Conservation (phyloP, 1,140 invertebrate genomes). For the Zelostemma sp. region DNA sequence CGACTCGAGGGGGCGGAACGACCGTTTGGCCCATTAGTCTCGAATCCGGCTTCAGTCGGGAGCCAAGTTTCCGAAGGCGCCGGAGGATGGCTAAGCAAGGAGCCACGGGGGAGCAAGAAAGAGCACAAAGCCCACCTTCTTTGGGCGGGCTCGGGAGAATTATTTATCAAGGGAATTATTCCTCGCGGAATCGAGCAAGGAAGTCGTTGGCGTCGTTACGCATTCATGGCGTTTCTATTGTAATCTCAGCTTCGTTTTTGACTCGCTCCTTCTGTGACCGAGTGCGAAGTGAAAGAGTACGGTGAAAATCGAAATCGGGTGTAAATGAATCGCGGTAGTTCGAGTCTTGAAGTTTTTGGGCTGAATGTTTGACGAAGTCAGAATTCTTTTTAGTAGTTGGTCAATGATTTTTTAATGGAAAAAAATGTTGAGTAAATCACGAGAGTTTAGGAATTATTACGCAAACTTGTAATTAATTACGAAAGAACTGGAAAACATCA, state of each 20-base stretch:
- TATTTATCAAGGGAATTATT: conserved; percentile 56
- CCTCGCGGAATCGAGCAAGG: conserved; percentile 49
- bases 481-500: too few species aligned
- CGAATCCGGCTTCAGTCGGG: conserved; percentile 54
- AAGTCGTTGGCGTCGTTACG: conserved; percentile 53
- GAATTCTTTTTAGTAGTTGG: too few species aligned
- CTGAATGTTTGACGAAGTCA: too few species aligned
- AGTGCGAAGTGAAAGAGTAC: not conserved
- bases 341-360: too few species aligned
- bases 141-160: conserved; percentile 30
- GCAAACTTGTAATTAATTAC: too few species aligned
- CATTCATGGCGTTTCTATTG: conserved; percentile 58
- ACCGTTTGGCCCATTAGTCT: conserved; percentile 58
- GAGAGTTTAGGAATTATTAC: too few species aligned
- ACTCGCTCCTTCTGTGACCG: conserved; percentile 10
- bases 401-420: too few species aligned
- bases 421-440: too few species aligned
- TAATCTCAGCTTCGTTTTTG: conserved; percentile 32
- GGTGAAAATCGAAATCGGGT: too few species aligned
- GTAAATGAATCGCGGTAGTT: too few species aligned
- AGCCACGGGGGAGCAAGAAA: conserved; percentile 28
- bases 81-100: conserved; percentile 8
- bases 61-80: conserved; percentile 39
- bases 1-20: conserved; percentile 41
- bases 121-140: conserved; percentile 22